phyloP scores from a whole-genome alignment of 2,888 invertebrate species.

The Trissolcus brochymenae region DNA sequence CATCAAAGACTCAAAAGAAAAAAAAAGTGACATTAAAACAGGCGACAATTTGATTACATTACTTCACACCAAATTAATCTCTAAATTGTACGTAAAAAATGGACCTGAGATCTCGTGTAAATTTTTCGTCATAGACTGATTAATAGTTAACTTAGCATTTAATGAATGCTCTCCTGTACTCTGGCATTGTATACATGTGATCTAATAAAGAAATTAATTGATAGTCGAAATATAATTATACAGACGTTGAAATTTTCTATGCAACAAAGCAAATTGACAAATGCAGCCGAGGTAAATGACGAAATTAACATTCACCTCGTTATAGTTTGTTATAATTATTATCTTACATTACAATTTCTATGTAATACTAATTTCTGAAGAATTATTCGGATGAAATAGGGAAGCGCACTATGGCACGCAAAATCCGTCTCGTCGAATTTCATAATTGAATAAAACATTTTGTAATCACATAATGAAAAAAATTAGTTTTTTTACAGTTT shows the following conservation, averaged over 20 bases:
- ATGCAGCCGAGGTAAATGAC: slow-evolving; percentile 9
- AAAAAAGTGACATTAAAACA: too few relatives aligned
- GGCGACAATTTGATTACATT: too few relatives aligned
- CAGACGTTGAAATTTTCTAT: slow-evolving; percentile 10
- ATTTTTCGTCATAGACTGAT: too few relatives aligned
- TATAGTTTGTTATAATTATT: slow-evolving; percentile 11
- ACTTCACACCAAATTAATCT: too few relatives aligned
- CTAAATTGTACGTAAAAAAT: too few relatives aligned
- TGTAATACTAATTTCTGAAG: slow-evolving; percentile 24
- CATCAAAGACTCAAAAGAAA: too few relatives aligned
- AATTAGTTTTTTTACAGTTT: too few relatives aligned
- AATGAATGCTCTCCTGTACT: slow-evolving; percentile 1
- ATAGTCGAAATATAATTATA: slow-evolving; percentile 10
- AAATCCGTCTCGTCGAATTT: slow-evolving; percentile 24
- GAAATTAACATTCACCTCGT: slow-evolving; percentile 9
- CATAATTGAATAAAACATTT: slow-evolving; percentile 3
- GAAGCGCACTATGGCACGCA: slow-evolving; percentile 34
- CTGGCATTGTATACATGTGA: slow-evolving; percentile 1
- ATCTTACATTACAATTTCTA: slow-evolving; percentile 18
- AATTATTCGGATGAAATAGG: slow-evolving; percentile 29
- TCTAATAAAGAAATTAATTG: slow-evolving; percentile 1
- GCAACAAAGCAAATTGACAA: slow-evolving; percentile 25
- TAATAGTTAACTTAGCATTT: neutral
- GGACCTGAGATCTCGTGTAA: too few relatives aligned
- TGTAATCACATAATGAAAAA: slow-evolving; percentile 13